Base-by-base conservation (phyloP, 2,113 vertebrate species). In the Alectura lathami region DNA sequence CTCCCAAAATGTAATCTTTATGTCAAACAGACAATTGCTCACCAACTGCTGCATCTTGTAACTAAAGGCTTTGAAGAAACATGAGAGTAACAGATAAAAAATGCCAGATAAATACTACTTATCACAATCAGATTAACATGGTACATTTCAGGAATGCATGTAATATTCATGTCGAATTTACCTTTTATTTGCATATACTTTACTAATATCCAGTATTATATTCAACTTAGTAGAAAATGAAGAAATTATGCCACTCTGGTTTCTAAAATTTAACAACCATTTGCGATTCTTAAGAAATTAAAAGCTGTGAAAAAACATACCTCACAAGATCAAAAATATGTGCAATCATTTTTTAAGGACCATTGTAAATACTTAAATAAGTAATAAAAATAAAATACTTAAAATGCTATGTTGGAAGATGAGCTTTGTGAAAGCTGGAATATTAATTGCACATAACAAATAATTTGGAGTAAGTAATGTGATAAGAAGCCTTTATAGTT, bases 201-300 rank as follows among this genome's bases (percentile, higher is more conserved):
- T 45, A 75, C 63, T 83, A 84, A 47, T 51, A 82, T 43, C 51
- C 8, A 81, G 8, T n/a, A 83, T 74, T 24, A 63, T 24, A 62
- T 26, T 63, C 23, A 66, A 68, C 38, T 88, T 42, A n/a, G n/a
- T 8, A 45, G 59, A 88, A 72, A 83, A 67, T 4, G 4, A 86
- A 66, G 17, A 93, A 83, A 84, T 87, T 23, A 91, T 73, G 68
- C 24, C 32, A 20, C 7, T 64, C 17, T 40, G 60, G 12, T 34
- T 80, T 69, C 45, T 80, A 62, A 24, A 42, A n/a, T 53, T 87
- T 32, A 72, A 75, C 24, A 73, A 82, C 83, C 84, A 79, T 30
- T 59, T 73, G 36, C 63, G 42, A 30, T 13, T 74, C 6, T 63
- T 69, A 6, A 57, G 17, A 86, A 72, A 57, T 21, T 38, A 69